Conservation (phyloP, 2,888 invertebrate species). For the Lottia gigantea region DNA sequence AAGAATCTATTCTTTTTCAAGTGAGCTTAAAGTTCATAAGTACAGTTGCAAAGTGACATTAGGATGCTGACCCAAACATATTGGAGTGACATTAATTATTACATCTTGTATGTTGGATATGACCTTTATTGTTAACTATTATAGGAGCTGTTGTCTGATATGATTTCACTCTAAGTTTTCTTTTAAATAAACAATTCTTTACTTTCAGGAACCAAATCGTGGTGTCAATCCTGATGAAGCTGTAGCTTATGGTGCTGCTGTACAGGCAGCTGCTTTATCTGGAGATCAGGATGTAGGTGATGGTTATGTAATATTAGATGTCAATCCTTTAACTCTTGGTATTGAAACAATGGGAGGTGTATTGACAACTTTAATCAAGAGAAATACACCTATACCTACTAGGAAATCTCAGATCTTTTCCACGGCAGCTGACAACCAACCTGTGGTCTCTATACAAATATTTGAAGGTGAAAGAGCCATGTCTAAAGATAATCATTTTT, state of each 20-base stretch:
- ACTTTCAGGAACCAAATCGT: slow-evolving; percentile 86
- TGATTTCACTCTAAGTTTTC: too few relatives aligned
- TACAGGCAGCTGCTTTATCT: slow-evolving; percentile 98
- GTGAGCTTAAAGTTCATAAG: too few relatives aligned
- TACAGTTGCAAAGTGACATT: too few relatives aligned
- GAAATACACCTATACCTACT: slow-evolving; percentile 98
- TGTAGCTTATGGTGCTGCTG: slow-evolving; percentile 97
- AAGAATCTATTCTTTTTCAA: slow-evolving; percentile 17
- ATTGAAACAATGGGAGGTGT: slow-evolving; percentile 99
- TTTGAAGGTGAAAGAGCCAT: slow-evolving; percentile 99
- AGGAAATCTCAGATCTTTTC: slow-evolving; percentile 99
- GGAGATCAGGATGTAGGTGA: slow-evolving; percentile 96
- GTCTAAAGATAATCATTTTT: slow-evolving; percentile 98
- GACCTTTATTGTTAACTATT: too few relatives aligned
- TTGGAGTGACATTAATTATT: too few relatives aligned
- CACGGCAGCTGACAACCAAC: slow-evolving; percentile 98
- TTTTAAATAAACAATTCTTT: too few relatives aligned
- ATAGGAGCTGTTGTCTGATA: too few relatives aligned
- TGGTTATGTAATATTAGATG: slow-evolving; percentile 76
- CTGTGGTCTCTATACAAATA: slow-evolving; percentile 90
- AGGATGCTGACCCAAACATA: too few relatives aligned
- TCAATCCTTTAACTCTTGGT: slow-evolving; percentile 98
- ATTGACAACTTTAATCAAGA: slow-evolving; percentile 96
- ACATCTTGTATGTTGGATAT: too few relatives aligned
- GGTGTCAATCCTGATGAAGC: slow-evolving; percentile 99